Conservation (phyloP, 2,113 vertebrate genomes). For the Plotosus lineatus region DNA sequence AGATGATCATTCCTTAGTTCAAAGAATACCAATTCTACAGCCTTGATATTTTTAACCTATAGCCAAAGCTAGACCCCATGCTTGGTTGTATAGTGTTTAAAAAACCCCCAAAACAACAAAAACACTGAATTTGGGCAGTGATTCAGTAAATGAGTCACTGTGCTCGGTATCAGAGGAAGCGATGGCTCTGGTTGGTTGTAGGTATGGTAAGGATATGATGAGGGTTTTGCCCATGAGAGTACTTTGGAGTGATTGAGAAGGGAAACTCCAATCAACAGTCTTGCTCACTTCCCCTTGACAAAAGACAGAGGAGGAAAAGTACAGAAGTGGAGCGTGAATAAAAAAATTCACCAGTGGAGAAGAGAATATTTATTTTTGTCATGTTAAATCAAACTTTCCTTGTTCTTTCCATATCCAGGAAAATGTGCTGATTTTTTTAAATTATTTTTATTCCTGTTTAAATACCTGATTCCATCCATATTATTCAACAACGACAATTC, state of each 20-base stretch:
- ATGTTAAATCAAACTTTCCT: not conserved
- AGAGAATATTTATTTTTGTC: not conserved
- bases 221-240: slow-evolving; percentile 20
- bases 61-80: not conserved
- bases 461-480: not conserved
- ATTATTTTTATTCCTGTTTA: slow-evolving; percentile 12
- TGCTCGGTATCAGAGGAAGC: slow-evolving; percentile 43
- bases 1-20: not conserved
- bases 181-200: slow-evolving; percentile 8
- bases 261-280: slow-evolving; percentile 57
- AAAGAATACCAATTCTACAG: not conserved
- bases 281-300: slow-evolving; percentile 46
- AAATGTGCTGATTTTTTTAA: slow-evolving; percentile 19
- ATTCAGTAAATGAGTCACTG: slow-evolving; percentile 37
- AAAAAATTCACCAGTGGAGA: not conserved
- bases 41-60: not conserved
- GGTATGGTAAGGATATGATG: slow-evolving; percentile 4
- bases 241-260: slow-evolving; percentile 42
- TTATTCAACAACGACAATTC: slow-evolving; percentile 6
- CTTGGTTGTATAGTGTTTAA: not conserved
- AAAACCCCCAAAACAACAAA: too few species aligned
- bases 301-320: slow-evolving; percentile 4
- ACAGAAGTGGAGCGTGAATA: not conserved
- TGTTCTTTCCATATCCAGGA: not conserved
- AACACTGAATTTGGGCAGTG: slow-evolving; percentile 20